Conservation (phyloP, 2,113 vertebrate genomes). For the Lophura nycthemera region DNA sequence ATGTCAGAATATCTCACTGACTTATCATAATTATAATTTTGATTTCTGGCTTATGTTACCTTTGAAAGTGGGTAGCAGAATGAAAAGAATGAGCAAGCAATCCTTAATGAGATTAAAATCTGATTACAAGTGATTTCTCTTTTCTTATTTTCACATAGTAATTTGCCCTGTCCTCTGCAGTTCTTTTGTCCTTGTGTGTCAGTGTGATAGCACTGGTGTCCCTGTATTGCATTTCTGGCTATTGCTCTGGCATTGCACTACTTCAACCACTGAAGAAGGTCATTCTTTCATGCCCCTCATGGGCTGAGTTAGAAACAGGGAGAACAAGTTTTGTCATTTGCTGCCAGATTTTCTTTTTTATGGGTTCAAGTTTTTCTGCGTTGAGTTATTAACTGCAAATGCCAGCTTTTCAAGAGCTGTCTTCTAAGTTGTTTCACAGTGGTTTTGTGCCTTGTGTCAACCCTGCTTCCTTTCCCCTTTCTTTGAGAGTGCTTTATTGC, state of each 20-base stretch:
- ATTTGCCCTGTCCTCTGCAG: background rate
- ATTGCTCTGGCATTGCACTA: background rate
- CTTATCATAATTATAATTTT: background rate
- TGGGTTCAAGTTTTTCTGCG: background rate
- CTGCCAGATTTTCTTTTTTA: background rate
- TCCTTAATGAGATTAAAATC: slow-evolving; percentile 25
- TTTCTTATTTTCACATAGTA: background rate
- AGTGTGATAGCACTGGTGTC: accelerated
- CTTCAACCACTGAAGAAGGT: background rate
- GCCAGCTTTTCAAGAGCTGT: background rate
- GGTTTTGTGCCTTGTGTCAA: background rate
- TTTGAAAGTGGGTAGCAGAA: background rate
- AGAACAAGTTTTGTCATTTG: background rate
- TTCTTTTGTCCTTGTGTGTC: background rate
- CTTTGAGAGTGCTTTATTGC: background rate
- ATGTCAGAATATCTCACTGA: accelerated
- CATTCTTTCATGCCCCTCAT: background rate
- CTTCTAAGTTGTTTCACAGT: background rate
- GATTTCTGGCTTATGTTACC: background rate
- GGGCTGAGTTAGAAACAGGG: background rate
- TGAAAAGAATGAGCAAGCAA: background rate
- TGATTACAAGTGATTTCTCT: slow-evolving; percentile 8
- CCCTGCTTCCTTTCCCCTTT: background rate
- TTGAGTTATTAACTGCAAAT: background rate
- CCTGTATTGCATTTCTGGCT: background rate